phyloP scores from a whole-genome alignment of 2,888 invertebrate species.

The Campoletis raptor region DNA sequence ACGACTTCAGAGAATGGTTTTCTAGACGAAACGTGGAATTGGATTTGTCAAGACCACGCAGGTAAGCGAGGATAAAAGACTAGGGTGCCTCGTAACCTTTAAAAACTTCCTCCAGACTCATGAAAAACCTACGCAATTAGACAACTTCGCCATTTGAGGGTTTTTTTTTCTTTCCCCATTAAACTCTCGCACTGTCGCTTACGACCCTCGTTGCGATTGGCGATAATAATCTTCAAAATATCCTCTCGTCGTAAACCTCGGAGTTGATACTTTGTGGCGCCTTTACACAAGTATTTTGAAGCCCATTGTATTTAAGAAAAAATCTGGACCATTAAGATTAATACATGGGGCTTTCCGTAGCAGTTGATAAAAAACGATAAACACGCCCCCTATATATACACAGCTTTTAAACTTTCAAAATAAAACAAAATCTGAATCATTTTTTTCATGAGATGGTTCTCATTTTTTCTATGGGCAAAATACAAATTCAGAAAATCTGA shows the following conservation, averaged over 20 bases:
- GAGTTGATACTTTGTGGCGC: conserved; percentile 13
- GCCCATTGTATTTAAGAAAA: background rate
- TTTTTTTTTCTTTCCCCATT: background rate
- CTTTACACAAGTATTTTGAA: conserved; percentile 25
- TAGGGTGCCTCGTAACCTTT: conserved; percentile 31
- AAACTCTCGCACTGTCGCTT: conserved; percentile 5
- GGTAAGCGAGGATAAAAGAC: background rate
- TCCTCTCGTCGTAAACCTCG: conserved; percentile 26
- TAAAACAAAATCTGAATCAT: background rate
- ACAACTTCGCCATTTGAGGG: conserved; percentile 33
- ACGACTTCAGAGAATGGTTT: conserved; percentile 29
- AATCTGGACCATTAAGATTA: background rate
- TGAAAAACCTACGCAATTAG: conserved; percentile 45
- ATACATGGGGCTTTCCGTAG: background rate
- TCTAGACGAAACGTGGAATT: conserved; percentile 6
- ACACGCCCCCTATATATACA: background rate
- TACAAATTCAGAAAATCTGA: background rate
- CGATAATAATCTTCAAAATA: conserved; percentile 50
- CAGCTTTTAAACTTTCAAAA: background rate
- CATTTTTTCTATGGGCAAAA: background rate
- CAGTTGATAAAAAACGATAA: background rate
- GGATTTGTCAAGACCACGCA: conserved; percentile 35
- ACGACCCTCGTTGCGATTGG: background rate
- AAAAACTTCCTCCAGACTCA: conserved; percentile 14
- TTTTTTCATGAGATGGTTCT: background rate